Evolutionary conservation across 2,888 invertebrate genomes (phyloP).

Genomic region (Hedychridium roseum): DNA sequence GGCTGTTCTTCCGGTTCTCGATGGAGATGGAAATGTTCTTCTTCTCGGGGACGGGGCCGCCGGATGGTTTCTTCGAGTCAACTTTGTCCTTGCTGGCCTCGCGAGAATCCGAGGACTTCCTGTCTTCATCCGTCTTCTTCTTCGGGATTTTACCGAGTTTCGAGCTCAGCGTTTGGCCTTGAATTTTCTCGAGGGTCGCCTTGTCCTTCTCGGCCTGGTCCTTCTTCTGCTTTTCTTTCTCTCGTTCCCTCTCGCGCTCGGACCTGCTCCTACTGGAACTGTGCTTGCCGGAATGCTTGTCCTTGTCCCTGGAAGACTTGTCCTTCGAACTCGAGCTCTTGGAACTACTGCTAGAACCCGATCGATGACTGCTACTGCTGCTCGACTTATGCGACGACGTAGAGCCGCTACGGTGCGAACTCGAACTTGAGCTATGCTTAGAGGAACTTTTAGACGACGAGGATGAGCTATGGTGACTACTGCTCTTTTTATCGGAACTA

Average conservation of each 20-base stretch:
- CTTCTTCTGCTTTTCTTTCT: conserved; percentile 64
- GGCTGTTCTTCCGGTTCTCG: conserved; percentile 74
- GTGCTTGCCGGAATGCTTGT: conserved; percentile 45
- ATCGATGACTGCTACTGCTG: conserved; percentile 53
- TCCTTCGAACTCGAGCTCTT: conserved; percentile 53
- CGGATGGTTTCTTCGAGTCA: conserved; percentile 58
- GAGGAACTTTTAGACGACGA: conserved; percentile 50
- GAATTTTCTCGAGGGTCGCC: conserved; percentile 73
- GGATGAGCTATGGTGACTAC: conserved; percentile 63
- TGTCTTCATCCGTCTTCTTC: conserved; percentile 68
- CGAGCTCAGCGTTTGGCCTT: conserved; percentile 72
- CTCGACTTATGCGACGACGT: conserved; percentile 44
- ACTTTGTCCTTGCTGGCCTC: conserved; percentile 60
- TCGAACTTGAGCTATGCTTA: conserved; percentile 51
- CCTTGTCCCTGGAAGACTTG: conserved; percentile 55
- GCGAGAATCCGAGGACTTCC: conserved; percentile 47
- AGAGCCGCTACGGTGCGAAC: conserved; percentile 50
- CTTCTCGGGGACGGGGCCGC: conserved; percentile 62
- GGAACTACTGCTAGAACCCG: conserved; percentile 43
- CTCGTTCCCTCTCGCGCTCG: conserved; percentile 61
- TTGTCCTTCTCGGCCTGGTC: conserved; percentile 73
- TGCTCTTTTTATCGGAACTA: conserved; percentile 58
- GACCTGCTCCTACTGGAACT: conserved; percentile 45
- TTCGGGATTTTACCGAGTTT: conserved; percentile 84
- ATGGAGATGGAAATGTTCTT: conserved; percentile 84